A percentile compares a stretch with the other conserved stretches of the same genome.
Conservation (phyloP, 2,113 vertebrate species). For the Grammomys dolichurus region DNA sequence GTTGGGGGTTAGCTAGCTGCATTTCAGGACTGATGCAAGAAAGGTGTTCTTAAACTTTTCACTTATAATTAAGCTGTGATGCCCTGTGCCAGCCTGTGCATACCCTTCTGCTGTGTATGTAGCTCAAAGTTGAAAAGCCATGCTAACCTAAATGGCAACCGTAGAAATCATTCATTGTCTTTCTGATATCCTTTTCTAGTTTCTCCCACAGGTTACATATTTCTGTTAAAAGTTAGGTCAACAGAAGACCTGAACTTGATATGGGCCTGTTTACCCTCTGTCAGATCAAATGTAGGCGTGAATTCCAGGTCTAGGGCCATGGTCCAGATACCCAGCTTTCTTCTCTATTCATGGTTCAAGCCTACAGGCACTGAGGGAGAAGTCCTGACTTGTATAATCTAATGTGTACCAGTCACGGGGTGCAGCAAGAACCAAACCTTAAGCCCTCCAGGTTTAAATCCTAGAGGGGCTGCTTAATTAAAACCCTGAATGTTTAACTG, state of each 20-base stretch:
- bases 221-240: background rate
- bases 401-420: background rate
- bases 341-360: slow-evolving; percentile 33
- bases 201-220: background rate
- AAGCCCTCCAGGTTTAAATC: background rate
- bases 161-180: background rate
- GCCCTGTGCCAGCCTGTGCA: background rate
- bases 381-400: background rate
- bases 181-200: background rate
- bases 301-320: slow-evolving; percentile 25
- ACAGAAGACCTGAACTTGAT: slow-evolving; percentile 8
- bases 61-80: background rate
- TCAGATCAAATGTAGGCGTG: slow-evolving; percentile 4
- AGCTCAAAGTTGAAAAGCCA: background rate
- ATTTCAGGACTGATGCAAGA: background rate
- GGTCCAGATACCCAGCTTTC: background rate
- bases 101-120: background rate
- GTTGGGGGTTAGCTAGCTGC: background rate
- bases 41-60: background rate
- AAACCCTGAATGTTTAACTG: background rate
- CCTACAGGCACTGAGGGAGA: background rate
- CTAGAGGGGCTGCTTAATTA: background rate
- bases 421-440: background rate
- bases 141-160: background rate
- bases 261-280: background rate